Evolutionary conservation across 2,888 invertebrate species (phyloP), one percentile per base, ranked within the genome.

Genomic region (Mesoligia furuncula): DNA sequence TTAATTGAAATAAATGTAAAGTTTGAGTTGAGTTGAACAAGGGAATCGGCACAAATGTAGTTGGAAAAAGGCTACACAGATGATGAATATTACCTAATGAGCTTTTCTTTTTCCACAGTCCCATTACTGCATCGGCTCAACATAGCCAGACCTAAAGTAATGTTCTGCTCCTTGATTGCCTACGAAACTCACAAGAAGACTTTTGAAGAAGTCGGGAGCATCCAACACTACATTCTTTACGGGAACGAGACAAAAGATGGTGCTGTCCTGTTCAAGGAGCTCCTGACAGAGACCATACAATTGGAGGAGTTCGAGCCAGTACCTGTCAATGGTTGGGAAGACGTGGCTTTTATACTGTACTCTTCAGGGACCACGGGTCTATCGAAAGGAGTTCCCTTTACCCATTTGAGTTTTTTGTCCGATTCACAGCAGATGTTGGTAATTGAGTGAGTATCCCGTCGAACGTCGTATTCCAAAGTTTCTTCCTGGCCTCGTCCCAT

Each of bases 351-450:
- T 0, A 87, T 91, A 5, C 24, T 90, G 3, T 91, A 85, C 75
- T 91, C 92, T 0, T 91, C 92, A 3, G 92, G 92, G 0, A 92
- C 92, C 0, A 90, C 91, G 1, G 91, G 92, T 0, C 65, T 91
- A 42, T 88, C 91, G 0, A 92, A 92, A 75, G 91, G 90, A 1
- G 82, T 91, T 0, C 90, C 89, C 0, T 57, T 85, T 36, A 91
- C 91, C 0, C 91, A 92, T 84, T 45, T 89, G 8, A 85, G 64
- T 8, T 81, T 83, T 11, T 64, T 87, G 2, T 27, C 81, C 1
- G 83, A 83, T 36, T 61, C 51, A 2, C 57, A 73, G n/a, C 42
- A 51, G 13, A 64, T 57, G 20, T 27, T 65, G 15, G n/a, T 65
- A 15, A 75, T 78, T 0, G 75, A 81, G 88, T 89, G 66, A 77